A percentile compares a stretch with the other conserved stretches of the same genome.
phyloP scores from a whole-genome alignment of 2,888 invertebrate species.

The Rhimphoctona megacephalus region DNA sequence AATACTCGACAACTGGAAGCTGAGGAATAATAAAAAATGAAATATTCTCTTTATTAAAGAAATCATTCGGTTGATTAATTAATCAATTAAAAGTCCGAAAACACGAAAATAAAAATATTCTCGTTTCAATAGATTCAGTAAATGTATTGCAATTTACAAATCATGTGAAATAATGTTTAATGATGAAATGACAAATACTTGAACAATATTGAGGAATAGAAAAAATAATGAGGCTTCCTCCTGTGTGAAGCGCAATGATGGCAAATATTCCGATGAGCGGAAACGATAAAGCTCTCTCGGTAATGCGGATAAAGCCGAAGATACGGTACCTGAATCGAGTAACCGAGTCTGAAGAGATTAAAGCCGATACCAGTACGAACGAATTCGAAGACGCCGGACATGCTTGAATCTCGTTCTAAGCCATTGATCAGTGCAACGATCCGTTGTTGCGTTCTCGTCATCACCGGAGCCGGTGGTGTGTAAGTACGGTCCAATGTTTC shows the following conservation, averaged over 20 bases:
- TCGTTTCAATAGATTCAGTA: background rate
- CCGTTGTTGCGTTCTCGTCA: slow-evolving; percentile 84
- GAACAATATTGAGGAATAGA: background rate
- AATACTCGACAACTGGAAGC: slow-evolving; percentile 71
- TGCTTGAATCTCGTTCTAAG: slow-evolving; percentile 76
- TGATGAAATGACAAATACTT: too few relatives aligned
- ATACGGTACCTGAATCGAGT: slow-evolving; percentile 62
- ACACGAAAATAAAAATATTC: too few relatives aligned
- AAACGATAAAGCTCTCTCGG: slow-evolving; percentile 5
- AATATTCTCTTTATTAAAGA: background rate
- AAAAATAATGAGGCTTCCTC: background rate
- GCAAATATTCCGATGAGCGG: slow-evolving; percentile 12
- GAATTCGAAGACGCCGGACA: slow-evolving; percentile 73
- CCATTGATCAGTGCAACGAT: slow-evolving; percentile 82
- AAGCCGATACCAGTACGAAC: slow-evolving; percentile 77
- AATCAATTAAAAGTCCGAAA: too few relatives aligned
- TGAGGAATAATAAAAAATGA: slow-evolving; percentile 60
- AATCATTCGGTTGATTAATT: too few relatives aligned
- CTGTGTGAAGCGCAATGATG: background rate
- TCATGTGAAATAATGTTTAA: too few relatives aligned
- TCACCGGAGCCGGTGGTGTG: slow-evolving; percentile 85
- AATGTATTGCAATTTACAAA: too few relatives aligned
- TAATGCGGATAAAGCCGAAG: background rate
- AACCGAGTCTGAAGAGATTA: slow-evolving; percentile 74
- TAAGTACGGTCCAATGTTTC: slow-evolving; percentile 81